phyloP scores from a whole-genome alignment of 2,113 vertebrate genomes.

The Alouatta palliata region DNA sequence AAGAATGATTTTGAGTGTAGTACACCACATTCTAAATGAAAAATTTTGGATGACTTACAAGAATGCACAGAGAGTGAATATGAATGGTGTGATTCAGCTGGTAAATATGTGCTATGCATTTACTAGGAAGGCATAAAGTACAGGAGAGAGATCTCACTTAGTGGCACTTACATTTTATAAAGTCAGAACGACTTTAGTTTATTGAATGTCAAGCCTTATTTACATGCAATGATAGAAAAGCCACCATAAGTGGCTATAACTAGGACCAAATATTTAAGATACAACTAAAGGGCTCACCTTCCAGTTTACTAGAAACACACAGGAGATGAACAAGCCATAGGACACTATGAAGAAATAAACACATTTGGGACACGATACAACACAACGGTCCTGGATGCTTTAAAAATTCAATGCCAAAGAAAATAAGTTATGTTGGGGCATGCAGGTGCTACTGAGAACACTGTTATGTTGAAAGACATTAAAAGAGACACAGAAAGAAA shows the following conservation, averaged over 20 bases:
- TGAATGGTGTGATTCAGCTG: not conserved
- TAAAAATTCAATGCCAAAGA: not conserved
- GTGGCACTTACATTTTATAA: not conserved
- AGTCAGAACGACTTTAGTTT: not conserved
- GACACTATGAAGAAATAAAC: not conserved
- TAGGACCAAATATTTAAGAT: not conserved
- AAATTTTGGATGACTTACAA: not conserved
- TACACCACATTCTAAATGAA: not conserved
- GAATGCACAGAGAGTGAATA: not conserved
- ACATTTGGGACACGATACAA: not conserved
- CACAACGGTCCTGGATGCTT: not conserved
- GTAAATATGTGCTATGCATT: not conserved
- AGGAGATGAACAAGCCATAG: not conserved
- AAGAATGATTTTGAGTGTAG: not conserved
- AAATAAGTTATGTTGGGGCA: not conserved
- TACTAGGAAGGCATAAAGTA: not conserved
- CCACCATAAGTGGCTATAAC: not conserved
- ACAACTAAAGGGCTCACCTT: not conserved
- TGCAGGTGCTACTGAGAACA: not conserved
- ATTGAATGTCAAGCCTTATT: not conserved
- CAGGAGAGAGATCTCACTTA: not conserved
- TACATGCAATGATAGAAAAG: not conserved
- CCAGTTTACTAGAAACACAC: not conserved
- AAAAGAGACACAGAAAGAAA: not conserved
- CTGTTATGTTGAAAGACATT: not conserved